These are phyloP conservation scores for Cataglyphis cursor DNA, from an alignment of 2,888 invertebrate species.

Conservation along the genomic window DNA sequence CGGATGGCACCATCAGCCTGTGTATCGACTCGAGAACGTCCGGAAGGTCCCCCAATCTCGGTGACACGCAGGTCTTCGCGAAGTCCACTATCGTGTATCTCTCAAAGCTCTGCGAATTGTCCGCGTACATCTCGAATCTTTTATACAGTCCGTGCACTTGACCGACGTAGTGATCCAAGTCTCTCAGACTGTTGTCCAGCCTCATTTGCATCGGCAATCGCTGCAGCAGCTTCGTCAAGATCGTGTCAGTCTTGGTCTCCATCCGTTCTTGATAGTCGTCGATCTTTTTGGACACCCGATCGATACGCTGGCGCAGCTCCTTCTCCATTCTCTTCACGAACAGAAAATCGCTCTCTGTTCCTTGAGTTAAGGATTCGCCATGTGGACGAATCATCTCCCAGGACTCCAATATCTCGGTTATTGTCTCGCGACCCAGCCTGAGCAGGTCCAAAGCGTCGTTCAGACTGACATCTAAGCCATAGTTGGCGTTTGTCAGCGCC, in stretches of 20 bases:
- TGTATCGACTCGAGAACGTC: slow-evolving; percentile 91
- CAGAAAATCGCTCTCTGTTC: slow-evolving; percentile 87
- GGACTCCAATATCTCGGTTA: slow-evolving; percentile 76
- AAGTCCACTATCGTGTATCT: slow-evolving; percentile 91
- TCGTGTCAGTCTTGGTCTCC: slow-evolving; percentile 63
- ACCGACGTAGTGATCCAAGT: slow-evolving; percentile 88
- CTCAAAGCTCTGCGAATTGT: slow-evolving; percentile 87
- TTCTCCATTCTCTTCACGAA: slow-evolving; percentile 89
- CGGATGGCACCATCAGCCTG: slow-evolving; percentile 88
- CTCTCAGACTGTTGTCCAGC: slow-evolving; percentile 89
- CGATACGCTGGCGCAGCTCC: slow-evolving; percentile 78
- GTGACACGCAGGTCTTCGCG: slow-evolving; percentile 91
- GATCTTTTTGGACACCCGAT: slow-evolving; percentile 75
- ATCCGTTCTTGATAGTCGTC: slow-evolving; percentile 76
- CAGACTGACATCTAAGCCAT: slow-evolving; percentile 65
- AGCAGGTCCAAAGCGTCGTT: slow-evolving; percentile 79
- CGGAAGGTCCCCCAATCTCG: slow-evolving; percentile 90
- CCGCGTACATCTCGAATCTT: slow-evolving; percentile 84
- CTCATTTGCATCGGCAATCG: slow-evolving; percentile 87
- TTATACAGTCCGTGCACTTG: slow-evolving; percentile 70
- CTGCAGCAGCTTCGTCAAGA: slow-evolving; percentile 71
- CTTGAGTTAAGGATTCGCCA: background rate
- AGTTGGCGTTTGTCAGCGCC: too few relatives aligned
- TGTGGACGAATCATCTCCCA: slow-evolving; percentile 72
- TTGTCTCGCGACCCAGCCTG: slow-evolving; percentile 76